phyloP scores from a whole-genome alignment of 1,140 invertebrate species.

The Pinna nobilis region DNA sequence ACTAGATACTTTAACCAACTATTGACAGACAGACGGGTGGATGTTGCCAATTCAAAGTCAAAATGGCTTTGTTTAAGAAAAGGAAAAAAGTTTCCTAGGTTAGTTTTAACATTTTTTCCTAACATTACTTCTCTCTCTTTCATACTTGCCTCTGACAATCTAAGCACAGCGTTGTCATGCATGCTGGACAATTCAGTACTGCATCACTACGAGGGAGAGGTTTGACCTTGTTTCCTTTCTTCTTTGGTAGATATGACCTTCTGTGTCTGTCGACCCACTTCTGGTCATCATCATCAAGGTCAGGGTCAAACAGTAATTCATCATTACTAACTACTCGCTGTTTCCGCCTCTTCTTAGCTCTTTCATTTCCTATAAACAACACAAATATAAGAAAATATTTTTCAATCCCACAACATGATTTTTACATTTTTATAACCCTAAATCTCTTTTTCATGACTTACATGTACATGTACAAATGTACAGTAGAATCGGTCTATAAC shows the following conservation, averaged over 20 bases:
- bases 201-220: slow-evolving; percentile 76
- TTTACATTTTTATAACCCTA: not conserved
- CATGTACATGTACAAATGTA: no score
- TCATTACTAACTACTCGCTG: slow-evolving; percentile 69
- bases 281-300: slow-evolving; percentile 79
- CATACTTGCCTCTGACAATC: slow-evolving; percentile 79
- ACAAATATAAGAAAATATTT: not conserved
- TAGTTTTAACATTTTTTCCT: not conserved
- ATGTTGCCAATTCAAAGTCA: no score
- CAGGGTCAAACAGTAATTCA: slow-evolving; percentile 79
- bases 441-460: no score
- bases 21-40: no score
- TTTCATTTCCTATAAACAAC: slow-evolving; percentile 33
- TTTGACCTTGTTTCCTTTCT: slow-evolving; percentile 27
- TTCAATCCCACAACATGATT: not conserved
- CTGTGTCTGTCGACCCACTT: slow-evolving; percentile 77
- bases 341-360: slow-evolving; percentile 40
- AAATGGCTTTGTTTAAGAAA: no score
- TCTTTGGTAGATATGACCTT: slow-evolving; percentile 55
- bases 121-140: not conserved
- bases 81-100: not conserved
- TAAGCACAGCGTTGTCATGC: slow-evolving; percentile 79
- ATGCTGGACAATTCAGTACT: slow-evolving; percentile 81
- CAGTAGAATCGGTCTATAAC: no score
- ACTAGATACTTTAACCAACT: no score